Evolutionary conservation across 2,797 vertebrate species (phyloP), one percentile per base, ranked within the genome.

Genomic region (Pristis pectinata): DNA sequence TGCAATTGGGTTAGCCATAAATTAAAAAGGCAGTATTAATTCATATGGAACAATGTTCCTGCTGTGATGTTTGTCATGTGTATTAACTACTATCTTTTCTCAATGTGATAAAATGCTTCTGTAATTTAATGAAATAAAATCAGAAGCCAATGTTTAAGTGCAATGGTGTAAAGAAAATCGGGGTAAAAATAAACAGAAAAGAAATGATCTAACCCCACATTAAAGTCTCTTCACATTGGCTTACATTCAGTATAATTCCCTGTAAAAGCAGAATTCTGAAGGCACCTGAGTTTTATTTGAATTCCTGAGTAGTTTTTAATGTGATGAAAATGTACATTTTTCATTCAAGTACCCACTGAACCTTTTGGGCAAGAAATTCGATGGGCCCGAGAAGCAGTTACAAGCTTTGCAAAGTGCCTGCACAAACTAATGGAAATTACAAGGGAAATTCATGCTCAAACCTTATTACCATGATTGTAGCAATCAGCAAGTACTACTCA

Each of bases 1-100:
- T 94, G 27, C 70, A 74, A 94, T 94, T 74, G 44, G 22, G 70
- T 93, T 93, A 93, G 41, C 30, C 70, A 37, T 61, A 37, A 89
- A 67, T 67, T 91, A 41, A 91, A 91, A 91, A 61, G 56, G 37
- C 41, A 70, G 64, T 49, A 61, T 89, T 72, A 72, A 34, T 76
- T 76, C 70, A 94, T 22, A 24, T 53, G 30, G 92, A 76, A 76
- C 92, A 49, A 70, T 70, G 49, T 13, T 87, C 83, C n/a, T 87
- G 53, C 53, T 59, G 83, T 61, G 53, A 87, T 59, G 3, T 87
- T n/a, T 17, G 53, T 61, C 53, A 87, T 34, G 11, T 87, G 56
- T n/a, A 87, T 59, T 87, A 59, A 85, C 9, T 53, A 34, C 53
- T 61, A 59, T 87, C 53, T 15, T 34, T 34, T 87, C 53, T 41